Percentiles rank a stretch among this genome's conserved stretches.
Conservation (phyloP, 2,797 vertebrate species). For the Pterois miles region DNA sequence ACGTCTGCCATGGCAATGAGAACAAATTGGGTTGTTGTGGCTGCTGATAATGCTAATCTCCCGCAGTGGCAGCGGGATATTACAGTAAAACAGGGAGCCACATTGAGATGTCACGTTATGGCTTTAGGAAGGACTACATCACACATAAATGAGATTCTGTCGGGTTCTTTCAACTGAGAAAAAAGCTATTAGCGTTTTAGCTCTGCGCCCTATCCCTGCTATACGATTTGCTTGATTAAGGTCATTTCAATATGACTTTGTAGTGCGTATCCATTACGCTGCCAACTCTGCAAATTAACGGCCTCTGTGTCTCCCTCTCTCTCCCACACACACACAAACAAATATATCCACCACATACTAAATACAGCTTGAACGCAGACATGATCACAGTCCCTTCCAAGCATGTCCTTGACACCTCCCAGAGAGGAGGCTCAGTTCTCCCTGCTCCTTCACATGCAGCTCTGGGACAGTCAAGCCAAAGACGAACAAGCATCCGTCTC, state of each 20-base stretch:
- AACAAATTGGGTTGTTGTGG: conserved; percentile 77
- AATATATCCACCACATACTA: conserved; percentile 50
- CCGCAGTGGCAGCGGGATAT: conserved; percentile 55
- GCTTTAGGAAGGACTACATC: conserved; percentile 68
- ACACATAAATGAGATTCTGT: conserved; percentile 71
- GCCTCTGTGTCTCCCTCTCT: conserved; percentile 8
- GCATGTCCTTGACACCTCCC: conserved; percentile 63
- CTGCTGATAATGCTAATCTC: conserved; percentile 76
- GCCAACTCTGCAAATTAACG: conserved; percentile 67
- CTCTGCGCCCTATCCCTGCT: conserved; percentile 43
- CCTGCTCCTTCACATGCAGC: conserved; percentile 27
- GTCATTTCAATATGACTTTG: conserved; percentile 79
- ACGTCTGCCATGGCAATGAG: conserved; percentile 66
- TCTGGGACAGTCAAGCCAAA: conserved; percentile 37
- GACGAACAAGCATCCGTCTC: neutral
- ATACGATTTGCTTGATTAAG: conserved; percentile 76
- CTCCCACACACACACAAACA: conserved; percentile 36
- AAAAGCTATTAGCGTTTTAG: conserved; percentile 73
- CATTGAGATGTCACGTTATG: conserved; percentile 62
- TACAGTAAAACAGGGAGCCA: conserved; percentile 67
- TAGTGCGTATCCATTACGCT: conserved; percentile 70
- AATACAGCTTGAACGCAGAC: conserved; percentile 44
- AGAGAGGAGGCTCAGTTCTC: conserved; percentile 10
- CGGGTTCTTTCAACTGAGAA: conserved; percentile 70
- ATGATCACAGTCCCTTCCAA: conserved; percentile 25